Conservation (phyloP, 2,888 invertebrate genomes). For the Plebejus argus region DNA sequence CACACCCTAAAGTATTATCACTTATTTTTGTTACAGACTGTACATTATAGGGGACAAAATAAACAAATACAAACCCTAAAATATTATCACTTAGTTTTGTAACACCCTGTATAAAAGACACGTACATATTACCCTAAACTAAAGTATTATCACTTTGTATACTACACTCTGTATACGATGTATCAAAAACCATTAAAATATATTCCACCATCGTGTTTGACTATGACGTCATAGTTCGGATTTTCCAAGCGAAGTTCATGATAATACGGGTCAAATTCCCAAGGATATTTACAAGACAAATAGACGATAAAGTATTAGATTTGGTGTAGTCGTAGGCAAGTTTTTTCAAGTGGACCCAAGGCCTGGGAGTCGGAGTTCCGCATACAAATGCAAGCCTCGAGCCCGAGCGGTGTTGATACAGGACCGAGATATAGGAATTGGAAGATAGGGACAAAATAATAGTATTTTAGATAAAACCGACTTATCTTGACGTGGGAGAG, state of each 20-base stretch:
- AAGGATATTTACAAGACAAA: conserved; percentile 8
- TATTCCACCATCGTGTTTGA: background rate
- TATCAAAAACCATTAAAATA: no score
- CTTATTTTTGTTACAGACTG: no score
- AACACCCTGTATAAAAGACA: no score
- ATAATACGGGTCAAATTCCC: background rate
- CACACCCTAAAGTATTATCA: no score
- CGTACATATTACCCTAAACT: no score
- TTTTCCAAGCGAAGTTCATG: background rate
- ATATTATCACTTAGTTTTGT: no score
- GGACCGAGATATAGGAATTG: background rate
- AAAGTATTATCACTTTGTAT: no score
- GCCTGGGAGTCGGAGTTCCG: conserved; percentile 6
- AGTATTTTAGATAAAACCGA: no score
- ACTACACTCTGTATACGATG: no score
- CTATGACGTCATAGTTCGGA: background rate
- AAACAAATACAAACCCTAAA: no score
- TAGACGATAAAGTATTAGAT: conserved; percentile 23
- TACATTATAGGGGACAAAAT: no score
- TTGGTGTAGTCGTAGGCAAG: conserved; percentile 21
- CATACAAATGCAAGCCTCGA: conserved; percentile 20
- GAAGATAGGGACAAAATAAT: background rate
- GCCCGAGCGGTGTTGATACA: conserved; percentile 1
- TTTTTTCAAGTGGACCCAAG: conserved; percentile 27
- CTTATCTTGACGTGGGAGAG: no score